These are phyloP conservation scores for Minunthozetes semirufus DNA, from an alignment of 2,888 invertebrate genomes.

Conservation along the genomic window DNA sequence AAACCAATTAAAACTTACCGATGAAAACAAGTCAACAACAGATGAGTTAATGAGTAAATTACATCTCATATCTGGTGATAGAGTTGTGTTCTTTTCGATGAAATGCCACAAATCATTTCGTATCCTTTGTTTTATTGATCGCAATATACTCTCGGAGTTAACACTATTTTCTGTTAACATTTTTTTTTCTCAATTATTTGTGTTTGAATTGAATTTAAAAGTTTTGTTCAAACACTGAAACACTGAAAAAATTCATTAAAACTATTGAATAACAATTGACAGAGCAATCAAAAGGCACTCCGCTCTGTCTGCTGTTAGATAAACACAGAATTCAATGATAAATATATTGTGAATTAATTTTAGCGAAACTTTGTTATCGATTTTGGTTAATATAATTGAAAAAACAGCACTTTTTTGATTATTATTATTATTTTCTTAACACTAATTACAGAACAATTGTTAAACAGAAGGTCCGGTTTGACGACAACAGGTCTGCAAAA, in stretches of 20 bases:
- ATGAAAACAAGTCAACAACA: slow-evolving; percentile 5
- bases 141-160: background rate
- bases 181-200: background rate
- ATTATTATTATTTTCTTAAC: background rate
- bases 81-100: background rate
- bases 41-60: background rate
- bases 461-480: slow-evolving; percentile 11
- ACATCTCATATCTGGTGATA: slow-evolving; percentile 8
- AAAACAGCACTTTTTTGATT: background rate
- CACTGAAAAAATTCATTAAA: background rate
- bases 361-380: too few relatives aligned
- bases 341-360: too few relatives aligned
- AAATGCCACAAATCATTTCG: slow-evolving; percentile 1
- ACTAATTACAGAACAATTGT: background rate
- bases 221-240: background rate
- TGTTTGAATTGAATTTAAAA: background rate
- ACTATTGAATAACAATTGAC: background rate
- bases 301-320: too few relatives aligned
- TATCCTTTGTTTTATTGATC: background rate
- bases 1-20: slow-evolving; percentile 9
- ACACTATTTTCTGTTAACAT: background rate
- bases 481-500: background rate
- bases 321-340: too few relatives aligned
- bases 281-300: background rate
- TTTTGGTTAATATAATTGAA: background rate